Base-by-base conservation (phyloP, 2,888 invertebrate species). In the Sphinx pinastri region DNA sequence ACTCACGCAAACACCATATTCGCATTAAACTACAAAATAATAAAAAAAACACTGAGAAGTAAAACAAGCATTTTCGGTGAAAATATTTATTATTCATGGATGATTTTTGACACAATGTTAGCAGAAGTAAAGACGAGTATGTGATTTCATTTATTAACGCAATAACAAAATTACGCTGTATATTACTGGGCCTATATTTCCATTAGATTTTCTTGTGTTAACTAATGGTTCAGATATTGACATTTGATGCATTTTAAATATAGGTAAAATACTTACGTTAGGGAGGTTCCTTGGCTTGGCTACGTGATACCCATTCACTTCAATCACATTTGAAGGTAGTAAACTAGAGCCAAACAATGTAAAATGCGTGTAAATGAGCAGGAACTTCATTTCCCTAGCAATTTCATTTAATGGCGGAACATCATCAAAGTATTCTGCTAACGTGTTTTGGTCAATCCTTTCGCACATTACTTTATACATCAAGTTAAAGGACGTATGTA, bases 291-390 rank as follows among this genome's bases (percentile, higher is more conserved):
- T 88, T 0, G 87, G 75, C 68, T 87, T 78, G 8, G 82, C 83
- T 0, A 95, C 90, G 73, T 95, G 95, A 71, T 95, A 89, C 2
- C 95, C 96, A 25, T 95, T 95, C 1, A 95, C 93, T 88, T 95
- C 95, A 16, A 95, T 90, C 0, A 96, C 87, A 75, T 94, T 95
- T 0, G 95, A 90, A 0, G 95, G 87, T n/a, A 88, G 79, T 0
- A 96, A 94, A 14, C 88, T 86, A 0, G 94, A 86, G 0, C 95
- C 95, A 70, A 92, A 89, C 0, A 95, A 76, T 0, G 94, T 88
- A 70, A 93, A 94, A 77, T 96, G 94, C 19, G 94, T 94, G 78
- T 96, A 96, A 0, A 94, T 80, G 11, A 96, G 83, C 47, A 95
- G 71, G n/a, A 95, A 84, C 47, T 94, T 94, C 0, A 94, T 92